phyloP scores from a whole-genome alignment of 2,888 invertebrate species.

The Drosophila leonis region DNA sequence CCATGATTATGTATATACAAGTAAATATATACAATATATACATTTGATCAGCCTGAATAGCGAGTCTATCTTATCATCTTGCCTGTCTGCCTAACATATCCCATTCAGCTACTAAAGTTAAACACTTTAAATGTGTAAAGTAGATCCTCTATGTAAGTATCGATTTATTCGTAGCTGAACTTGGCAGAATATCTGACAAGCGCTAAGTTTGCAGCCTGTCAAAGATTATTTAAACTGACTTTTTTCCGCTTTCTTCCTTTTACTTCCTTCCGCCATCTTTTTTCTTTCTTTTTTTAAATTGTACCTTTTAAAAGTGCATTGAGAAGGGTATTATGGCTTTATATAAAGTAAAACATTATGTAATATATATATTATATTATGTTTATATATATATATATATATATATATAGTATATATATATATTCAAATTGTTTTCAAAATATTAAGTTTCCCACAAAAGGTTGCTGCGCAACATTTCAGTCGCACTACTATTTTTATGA shows the following conservation, averaged over 20 bases:
- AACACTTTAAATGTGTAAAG: too few species aligned
- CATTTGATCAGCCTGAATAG: neutral
- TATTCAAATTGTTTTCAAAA: too few species aligned
- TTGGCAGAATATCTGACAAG: slow-evolving; percentile 32
- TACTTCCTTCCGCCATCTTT: slow-evolving; percentile 13
- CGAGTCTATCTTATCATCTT: neutral
- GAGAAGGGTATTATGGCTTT: neutral
- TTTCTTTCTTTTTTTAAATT: neutral
- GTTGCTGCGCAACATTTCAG: too few species aligned
- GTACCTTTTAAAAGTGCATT: neutral
- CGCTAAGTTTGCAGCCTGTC: neutral
- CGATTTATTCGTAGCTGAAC: slow-evolving; percentile 20
- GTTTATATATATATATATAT: too few species aligned
- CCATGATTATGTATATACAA: neutral
- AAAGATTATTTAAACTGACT: neutral
- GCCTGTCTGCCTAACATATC: neutral
- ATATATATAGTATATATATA: too few species aligned
- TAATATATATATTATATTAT: neutral
- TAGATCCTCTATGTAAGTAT: neutral
- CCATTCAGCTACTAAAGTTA: neutral
- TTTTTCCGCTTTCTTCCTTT: slow-evolving; percentile 17
- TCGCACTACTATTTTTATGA: too few species aligned
- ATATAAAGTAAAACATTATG: neutral
- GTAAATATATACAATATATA: neutral
- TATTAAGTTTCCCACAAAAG: too few species aligned